These are phyloP conservation scores for Gonocerus acuteangulatus DNA, from an alignment of 2,888 invertebrate genomes.

Conservation along the genomic window DNA sequence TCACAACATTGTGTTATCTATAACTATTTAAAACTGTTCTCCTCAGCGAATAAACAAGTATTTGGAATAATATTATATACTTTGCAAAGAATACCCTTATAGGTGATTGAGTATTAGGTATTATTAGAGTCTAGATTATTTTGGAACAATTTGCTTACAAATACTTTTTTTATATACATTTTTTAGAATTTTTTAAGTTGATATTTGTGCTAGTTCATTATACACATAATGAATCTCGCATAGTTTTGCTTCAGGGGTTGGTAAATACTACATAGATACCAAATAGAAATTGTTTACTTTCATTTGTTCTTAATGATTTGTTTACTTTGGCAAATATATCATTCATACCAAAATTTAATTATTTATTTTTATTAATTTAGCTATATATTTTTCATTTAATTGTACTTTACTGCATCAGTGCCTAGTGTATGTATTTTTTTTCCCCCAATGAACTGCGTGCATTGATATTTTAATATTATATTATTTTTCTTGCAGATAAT, in stretches of 20 bases:
- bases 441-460: too few species aligned
- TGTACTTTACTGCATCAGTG: neutral
- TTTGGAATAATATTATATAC: neutral
- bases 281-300: neutral
- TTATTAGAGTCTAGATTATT: conserved; percentile 9
- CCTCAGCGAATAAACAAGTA: too few species aligned
- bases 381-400: neutral
- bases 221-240: conserved; percentile 4
- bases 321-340: conserved; percentile 10
- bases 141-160: conserved; percentile 10
- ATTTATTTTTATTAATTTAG: neutral
- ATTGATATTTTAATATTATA: too few species aligned
- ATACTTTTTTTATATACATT: neutral
- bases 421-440: too few species aligned
- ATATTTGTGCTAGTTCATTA: conserved; percentile 17
- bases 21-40: too few species aligned
- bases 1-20: neutral
- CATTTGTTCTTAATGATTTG: neutral
- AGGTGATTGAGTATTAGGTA: conserved; percentile 9
- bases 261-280: neutral
- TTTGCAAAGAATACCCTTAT: conserved; percentile 13
- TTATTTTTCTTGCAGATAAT: too few species aligned
- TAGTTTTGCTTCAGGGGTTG: conserved; percentile 19
- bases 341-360: neutral
- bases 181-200: conserved; percentile 3